These are phyloP conservation scores for Peromyscus aztecus DNA, from an alignment of 2,797 vertebrate genomes.

Conservation along the genomic window DNA sequence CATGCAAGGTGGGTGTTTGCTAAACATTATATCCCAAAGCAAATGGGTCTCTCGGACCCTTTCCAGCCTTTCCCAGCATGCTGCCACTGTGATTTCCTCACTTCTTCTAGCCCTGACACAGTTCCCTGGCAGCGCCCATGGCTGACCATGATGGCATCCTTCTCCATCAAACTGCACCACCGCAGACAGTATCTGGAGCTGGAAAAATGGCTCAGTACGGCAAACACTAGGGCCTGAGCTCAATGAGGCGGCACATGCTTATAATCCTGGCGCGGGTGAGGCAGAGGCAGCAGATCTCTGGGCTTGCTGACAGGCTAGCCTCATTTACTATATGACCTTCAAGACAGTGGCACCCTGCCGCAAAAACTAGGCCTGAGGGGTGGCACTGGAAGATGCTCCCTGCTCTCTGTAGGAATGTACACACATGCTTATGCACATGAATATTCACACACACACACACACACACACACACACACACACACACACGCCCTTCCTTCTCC, in stretches of 20 bases:
- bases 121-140: background rate
- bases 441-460: background rate
- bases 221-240: background rate
- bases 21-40: background rate
- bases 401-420: background rate
- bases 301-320: background rate
- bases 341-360: background rate
- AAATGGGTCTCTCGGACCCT: background rate
- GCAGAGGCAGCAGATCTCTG: background rate
- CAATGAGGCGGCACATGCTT: background rate
- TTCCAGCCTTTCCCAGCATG: background rate
- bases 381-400: background rate
- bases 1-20: background rate
- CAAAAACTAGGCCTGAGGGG: background rate
- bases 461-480: background rate
- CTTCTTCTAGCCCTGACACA: background rate
- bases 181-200: background rate
- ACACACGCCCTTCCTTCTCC: no score
- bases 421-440: no score
- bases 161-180: background rate
- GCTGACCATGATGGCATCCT: background rate
- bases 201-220: background rate
- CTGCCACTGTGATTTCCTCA: background rate
- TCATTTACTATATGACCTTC: background rate
- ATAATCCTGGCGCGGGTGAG: background rate